Base-by-base conservation (phyloP, 2,113 vertebrate genomes). In the Nestor notabilis region DNA sequence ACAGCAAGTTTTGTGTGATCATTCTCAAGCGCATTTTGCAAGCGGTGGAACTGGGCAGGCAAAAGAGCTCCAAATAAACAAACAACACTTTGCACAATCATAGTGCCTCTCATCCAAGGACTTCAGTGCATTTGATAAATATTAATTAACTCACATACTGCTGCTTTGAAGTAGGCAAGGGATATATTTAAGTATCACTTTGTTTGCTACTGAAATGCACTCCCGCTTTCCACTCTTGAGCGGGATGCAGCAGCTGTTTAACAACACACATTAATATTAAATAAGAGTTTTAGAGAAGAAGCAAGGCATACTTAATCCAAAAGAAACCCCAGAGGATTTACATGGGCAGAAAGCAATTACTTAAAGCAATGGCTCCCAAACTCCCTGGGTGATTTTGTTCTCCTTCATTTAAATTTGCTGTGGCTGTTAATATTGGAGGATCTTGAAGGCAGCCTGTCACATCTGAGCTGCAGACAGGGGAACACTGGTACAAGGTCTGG, bases 191-290 rank as follows among this genome's bases (percentile, higher is more conserved):
- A 84, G 35, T 39, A 89, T 55, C 44, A 46, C 66, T 92, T 87
- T 7, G 14, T 75, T 93, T 90, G 68, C 69, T 89, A 9, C 61
- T 76, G 65, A 88, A 92, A 82, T 56, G 47, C 44, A 56, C 71
- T 60, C 64, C 27, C 41, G 5, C 44, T 47, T 85, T 89, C 70
- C 6, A 15, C 17, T 72, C 44, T 87, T 56, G 39, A 91, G 64
- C 9, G 46, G 39, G 69, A 90, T 63, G 69, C 47, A 69, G 83
- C 76, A 93, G 66, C 65, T 93, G 64, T 75, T 87, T 71, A 92
- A 92, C 58, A 86, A 61, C 47, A 92, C 31, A 68, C 29, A 61
- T 91, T 65, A 95, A 96, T 90, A 97, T 91, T 96, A 94, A 97
- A 89, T 35, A 77, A 81, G 68, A 46, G 24, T 66, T 92, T 85